Evolutionary conservation across 37 sponge, comb jelly and placozoan species (phyloP).

Genomic region (Mnemiopsis leidyi): DNA sequence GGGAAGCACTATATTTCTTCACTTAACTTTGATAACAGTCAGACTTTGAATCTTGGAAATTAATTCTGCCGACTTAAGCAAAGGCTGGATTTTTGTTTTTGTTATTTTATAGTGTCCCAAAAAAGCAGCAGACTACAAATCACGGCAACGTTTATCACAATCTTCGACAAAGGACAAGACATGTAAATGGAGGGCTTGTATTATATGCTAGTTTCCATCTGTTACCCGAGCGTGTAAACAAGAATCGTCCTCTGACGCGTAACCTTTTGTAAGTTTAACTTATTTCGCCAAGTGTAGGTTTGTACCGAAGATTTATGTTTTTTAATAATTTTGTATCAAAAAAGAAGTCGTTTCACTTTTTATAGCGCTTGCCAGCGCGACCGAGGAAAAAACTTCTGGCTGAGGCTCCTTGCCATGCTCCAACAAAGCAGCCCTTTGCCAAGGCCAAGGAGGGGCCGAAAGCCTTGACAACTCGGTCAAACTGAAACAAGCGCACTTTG

Average conservation of each 20-base stretch:
- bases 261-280: slow-evolving; percentile 49
- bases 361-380: no score
- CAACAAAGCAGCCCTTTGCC: no score
- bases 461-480: no score
- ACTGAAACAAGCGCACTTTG: no score
- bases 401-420: no score
- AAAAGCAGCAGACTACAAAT: background rate
- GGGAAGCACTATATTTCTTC: background rate
- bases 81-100: slow-evolving; percentile 65
- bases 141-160: background rate
- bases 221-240: background rate
- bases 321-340: slow-evolving; percentile 64
- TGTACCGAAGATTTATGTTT: slow-evolving; percentile 63
- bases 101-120: slow-evolving; percentile 39
- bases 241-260: background rate
- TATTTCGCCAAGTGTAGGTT: slow-evolving; percentile 59
- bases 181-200: background rate
- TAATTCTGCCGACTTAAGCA: slow-evolving; percentile 63
- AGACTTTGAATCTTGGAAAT: slow-evolving; percentile 37
- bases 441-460: no score
- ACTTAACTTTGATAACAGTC: slow-evolving; percentile 10
- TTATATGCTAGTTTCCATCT: background rate
- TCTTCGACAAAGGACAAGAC: slow-evolving; percentile 12
- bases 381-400: no score
- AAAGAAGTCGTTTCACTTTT: background rate